Evolutionary conservation across 2,797 vertebrate species (phyloP), one percentile per base, ranked within the genome.

Genomic region (Argentina silus): DNA sequence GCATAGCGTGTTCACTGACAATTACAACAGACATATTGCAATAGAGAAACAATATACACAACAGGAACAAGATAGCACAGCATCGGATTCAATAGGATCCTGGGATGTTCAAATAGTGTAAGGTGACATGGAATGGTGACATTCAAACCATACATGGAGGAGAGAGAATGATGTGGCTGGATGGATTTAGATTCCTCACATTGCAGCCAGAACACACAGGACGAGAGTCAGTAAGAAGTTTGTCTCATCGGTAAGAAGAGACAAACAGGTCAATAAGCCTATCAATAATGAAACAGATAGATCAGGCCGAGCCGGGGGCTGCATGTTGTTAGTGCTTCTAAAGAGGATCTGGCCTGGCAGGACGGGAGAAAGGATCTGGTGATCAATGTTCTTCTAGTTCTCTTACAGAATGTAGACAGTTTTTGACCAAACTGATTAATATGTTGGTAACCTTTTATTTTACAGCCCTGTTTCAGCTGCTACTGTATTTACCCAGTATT

Each of bases 181-280:
- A 79, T 80, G 69, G 72, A 7, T 61, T 14, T 61, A 36, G 69
- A 84, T 88, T 85, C 81, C 72, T 84, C 78, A 74, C 79, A 77
- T 82, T 48, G 60, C 69, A 1, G 75, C 6, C 17, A 76, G 57
- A 77, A 87, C 81, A 81, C 87, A 86, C 87, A 84, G 78, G 82
- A 90, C 84, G 78, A 74, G 65, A 67, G 81, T 88, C 75, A 78
- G 85, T n/a, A n/a, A n/a, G n/a, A n/a, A n/a, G n/a, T n/a, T n/a
- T n/a, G n/a, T 89, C 77, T 79, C 85, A 84, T 88, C 87, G 81
- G 83, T 61, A 84, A 74, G n/a, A 69, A 64, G 81, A 88, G 86
- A 90, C 86, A 90, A 91, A 86, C 87, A 72, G 90, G 78, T 93
- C 91, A 87, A 89, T 91, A 63, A 14, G 74, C 53, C 81, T 72